Evolutionary conservation across 2,888 invertebrate genomes (phyloP).

Genomic region (Empis livida): DNA sequence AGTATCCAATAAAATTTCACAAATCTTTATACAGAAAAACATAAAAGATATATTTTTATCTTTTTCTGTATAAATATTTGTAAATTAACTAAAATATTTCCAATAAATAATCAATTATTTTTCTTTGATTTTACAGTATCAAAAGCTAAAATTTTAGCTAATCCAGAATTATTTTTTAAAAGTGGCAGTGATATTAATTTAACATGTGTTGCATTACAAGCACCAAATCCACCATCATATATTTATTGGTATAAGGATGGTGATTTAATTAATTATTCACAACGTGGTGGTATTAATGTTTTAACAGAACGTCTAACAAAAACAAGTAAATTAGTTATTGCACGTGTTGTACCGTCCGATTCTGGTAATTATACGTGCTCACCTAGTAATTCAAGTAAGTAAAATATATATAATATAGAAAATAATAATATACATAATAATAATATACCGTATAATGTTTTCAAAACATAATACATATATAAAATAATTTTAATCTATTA

Average conservation of each 20-base stretch:
- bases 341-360: constrained; percentile 64
- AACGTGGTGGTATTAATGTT: constrained; percentile 72
- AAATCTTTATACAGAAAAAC: too few relatives aligned
- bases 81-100: neutral
- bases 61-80: too few relatives aligned
- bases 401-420: neutral
- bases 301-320: constrained; percentile 76
- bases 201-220: constrained; percentile 72
- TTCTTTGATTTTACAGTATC: constrained; percentile 48
- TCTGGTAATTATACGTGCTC: constrained; percentile 86
- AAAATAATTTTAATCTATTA: too few relatives aligned
- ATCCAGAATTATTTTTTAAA: constrained; percentile 74
- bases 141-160: constrained; percentile 76
- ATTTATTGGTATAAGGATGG: constrained; percentile 79
- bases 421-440: too few relatives aligned
- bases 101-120: neutral
- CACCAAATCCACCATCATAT: constrained; percentile 51
- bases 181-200: constrained; percentile 86
- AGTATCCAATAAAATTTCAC: too few relatives aligned
- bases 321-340: constrained; percentile 73
- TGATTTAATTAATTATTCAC: constrained; percentile 72
- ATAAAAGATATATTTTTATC: too few relatives aligned
- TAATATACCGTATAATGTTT: too few relatives aligned
- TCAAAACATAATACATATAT: too few relatives aligned
- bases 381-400: constrained; percentile 61